Evolutionary conservation across 1,140 invertebrate species (phyloP), one percentile per base, ranked within the genome.

Genomic region (Trinorchestia longiramus): DNA sequence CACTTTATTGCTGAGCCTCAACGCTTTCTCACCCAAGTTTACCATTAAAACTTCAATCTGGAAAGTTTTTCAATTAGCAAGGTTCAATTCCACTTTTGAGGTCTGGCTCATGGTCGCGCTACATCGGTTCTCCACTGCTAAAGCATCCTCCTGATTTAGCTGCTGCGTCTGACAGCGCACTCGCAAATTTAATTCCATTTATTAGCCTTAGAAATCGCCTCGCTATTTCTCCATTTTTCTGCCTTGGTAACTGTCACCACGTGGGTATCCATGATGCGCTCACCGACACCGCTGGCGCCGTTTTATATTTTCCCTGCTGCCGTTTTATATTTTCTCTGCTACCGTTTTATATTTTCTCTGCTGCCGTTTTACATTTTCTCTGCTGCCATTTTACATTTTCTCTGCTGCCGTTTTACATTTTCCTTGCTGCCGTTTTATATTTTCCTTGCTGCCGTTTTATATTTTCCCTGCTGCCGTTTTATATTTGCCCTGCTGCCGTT

Each of bases 1-100:
- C 43, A 44, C 88, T 94, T 94, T 94, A 94, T 94, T 94, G 92
- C 92, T 8, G 43, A 90, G 88, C 41, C 92, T 47, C 6, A 6
- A 43, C 92, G 43, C 92, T 45, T 42, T 42, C 44, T n/a, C 40
- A 36, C 92, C 43, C 41, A 47, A 47, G 43, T 94, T 94, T 94
- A 8, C 36, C 92, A 94, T 94, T 45, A 45, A 94, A 94, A 94
- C 92, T 94, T 94, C 92, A 45, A 43, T 8, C 44, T 47, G 23
- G 0, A 45, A 94, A 94, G 92, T 94, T 94, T 94, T 94, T 94
- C 92, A 94, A 94, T 94, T 94, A 94, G 92, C 92, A 44, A 45
- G 62, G 15, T 77, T 77, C 62, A 77, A 77, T 77, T 77, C 28
- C 28, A 36, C 62, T 77, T 77, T 77, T 77, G 15, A 23, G 28